These are phyloP conservation scores for Limnephilus rhombicus DNA, from an alignment of 2,888 invertebrate species.

Conservation along the genomic window DNA sequence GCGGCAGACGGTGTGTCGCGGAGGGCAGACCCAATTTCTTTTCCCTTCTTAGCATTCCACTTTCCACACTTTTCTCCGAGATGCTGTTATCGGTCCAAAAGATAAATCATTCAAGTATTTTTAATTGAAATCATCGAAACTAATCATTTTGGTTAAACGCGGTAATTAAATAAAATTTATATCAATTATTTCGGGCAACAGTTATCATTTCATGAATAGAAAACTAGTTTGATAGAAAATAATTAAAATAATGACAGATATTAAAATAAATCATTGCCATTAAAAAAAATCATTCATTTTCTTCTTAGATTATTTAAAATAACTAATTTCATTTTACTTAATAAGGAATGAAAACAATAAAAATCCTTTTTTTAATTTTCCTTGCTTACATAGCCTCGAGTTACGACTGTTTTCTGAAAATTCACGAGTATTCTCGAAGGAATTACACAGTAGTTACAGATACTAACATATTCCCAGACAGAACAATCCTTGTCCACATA, in stretches of 20 bases:
- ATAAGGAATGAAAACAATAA: background rate
- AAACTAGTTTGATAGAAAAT: background rate
- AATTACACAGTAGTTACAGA: background rate
- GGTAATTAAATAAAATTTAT: background rate
- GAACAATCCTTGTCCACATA: conserved; percentile 23
- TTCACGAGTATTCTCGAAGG: background rate
- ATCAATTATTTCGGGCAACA: background rate
- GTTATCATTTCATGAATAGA: background rate
- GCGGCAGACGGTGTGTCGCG: background rate
- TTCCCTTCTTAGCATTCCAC: background rate
- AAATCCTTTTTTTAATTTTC: background rate
- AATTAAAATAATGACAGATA: background rate
- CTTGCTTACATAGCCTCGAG: background rate
- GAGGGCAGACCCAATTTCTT: conserved; percentile 9
- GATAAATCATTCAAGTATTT: background rate
- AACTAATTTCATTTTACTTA: background rate
- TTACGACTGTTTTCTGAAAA: background rate
- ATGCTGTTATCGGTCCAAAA: background rate
- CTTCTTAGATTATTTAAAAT: background rate
- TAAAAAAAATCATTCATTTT: background rate
- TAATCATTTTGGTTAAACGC: background rate
- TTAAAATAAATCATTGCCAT: background rate
- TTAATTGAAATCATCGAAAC: background rate
- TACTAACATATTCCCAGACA: background rate
- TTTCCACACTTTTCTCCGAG: conserved; percentile 9